Base-by-base conservation (phyloP, 2,113 vertebrate species). In the Spea bombifrons region DNA sequence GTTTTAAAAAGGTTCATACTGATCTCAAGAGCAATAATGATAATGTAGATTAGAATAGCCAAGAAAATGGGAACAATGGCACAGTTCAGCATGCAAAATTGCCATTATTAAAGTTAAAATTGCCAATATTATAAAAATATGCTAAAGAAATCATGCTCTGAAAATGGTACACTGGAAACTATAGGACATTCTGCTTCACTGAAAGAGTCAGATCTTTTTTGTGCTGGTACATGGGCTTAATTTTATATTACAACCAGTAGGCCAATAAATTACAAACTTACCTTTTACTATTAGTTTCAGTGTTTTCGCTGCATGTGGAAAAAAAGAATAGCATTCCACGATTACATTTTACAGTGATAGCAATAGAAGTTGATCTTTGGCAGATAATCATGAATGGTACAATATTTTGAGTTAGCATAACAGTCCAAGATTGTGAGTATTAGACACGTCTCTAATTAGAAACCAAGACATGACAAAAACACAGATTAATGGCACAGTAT, bases 251-350 rank as follows among this genome's bases (percentile, higher is more conserved):
- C 30, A 30, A 30, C 30, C 30, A 30, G 30, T 59, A 59, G 12
- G 4, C 15, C 10, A 59, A 59, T 59, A 13, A 59, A 59, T 64
- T 64, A 16, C 5, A 63, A 15, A 3, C 64, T 50, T 50, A 70
- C 67, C 67, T 70, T 70, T 70, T 70, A 2, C 13, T 50, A 16
- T 70, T 48, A 70, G 46, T 8, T 50, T 70, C 67, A 48, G 66
- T 45, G 12, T 47, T 68, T 7, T 17, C 67, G n/a, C 67, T 70
- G 47, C 67, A 70, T 15, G 7, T 48, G 43, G 15, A 48, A 50
- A 50, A 17, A 12, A 50, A 70, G 10, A 70, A 50, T 13, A 50
- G 50, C 2, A 70, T 17, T 5, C n/a, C n/a, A 64, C 2, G n/a
- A 64, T 64, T 64, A 64, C 30, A 8, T 64, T n/a, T 61, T 61